A percentile compares a stretch with the other conserved stretches of the same genome.
Conservation (phyloP, 2,113 vertebrate species). For the Pelobates fuscus region DNA sequence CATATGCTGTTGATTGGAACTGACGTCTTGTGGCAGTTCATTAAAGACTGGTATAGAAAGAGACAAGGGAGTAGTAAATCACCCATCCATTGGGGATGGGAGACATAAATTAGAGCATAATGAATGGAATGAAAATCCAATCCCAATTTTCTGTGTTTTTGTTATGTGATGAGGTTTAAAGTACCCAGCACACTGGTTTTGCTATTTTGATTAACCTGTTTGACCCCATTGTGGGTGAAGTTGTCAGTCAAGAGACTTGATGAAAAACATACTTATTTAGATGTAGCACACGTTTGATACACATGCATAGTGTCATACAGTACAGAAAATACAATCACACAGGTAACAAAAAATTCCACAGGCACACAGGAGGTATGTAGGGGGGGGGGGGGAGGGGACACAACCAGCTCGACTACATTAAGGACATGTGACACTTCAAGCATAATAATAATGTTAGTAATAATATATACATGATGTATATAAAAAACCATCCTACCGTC, state of each 20-base stretch:
- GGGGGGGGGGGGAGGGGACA: no score
- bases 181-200: conserved; percentile 11
- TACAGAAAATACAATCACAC: no score
- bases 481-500: no score
- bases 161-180: conserved; percentile 27
- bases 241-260: conserved; percentile 17
- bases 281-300: not conserved
- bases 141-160: conserved; percentile 43
- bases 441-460: no score
- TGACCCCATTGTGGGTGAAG: not conserved
- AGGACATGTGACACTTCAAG: no score
- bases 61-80: not conserved
- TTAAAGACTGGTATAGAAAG: conserved; percentile 26
- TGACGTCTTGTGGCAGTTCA: conserved; percentile 39
- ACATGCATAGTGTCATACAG: not conserved
- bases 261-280: not conserved
- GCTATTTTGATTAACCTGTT: conserved; percentile 37
- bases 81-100: not conserved
- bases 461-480: no score
- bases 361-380: no score
- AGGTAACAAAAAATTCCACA: no score
- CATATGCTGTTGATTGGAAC: conserved; percentile 21
- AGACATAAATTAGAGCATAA: not conserved
- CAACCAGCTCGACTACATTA: no score
- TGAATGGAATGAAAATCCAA: conserved; percentile 30